Base-by-base conservation (phyloP, 2,888 invertebrate genomes). In the Platycnemis pennipes region DNA sequence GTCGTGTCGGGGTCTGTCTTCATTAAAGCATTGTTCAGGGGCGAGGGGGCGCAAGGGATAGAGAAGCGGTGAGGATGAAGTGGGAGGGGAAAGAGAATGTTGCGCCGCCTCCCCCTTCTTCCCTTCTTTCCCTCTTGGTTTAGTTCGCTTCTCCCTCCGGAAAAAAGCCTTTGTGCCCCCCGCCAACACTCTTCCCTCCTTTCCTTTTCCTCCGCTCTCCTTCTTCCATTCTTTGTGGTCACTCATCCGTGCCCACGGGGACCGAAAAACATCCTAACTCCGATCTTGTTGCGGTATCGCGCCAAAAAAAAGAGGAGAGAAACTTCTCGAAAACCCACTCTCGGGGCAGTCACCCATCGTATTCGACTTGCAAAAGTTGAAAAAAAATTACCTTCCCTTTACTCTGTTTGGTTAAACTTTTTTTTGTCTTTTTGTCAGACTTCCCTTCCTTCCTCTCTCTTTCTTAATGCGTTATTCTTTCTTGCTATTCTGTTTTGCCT, bases 191-290 rank as follows among this genome's bases (percentile, higher is more conserved):
- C 89, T 42, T 19, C 37, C 7, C n/a, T 11, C 77, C 77, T 37
- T 37, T 37, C 77, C 37, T 16, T 77, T 5, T 16, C n/a, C 69
- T 77, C 22, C 63, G 7, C 63, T 77, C 69, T 37, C 37, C 8
- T 16, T 77, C 77, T 77, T 37, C 89, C 42, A 89, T 89, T 89
- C 89, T 89, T 89, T 63, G 56, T 37, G 56, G 42, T 56, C 89
- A 89, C 89, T 89, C 89, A 89, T 89, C 89, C 89, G 56, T 89
- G 56, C 89, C 89, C 89, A 56, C 37, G 45, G 87, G 56, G 22
- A 37, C 53, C 56, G 89, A 89, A 89, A 89, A 89, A 89, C 89
- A 53, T 89, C 53, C 89, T 56, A 89, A 89, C 89, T 89, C 56
- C 56, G 56, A 56, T 42, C 56, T 56, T 56, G 89, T 89, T 89